Percentiles rank a stretch among this genome's conserved stretches.
phyloP scores from a whole-genome alignment of 2,113 vertebrate species.

The Clarias batrachus region DNA sequence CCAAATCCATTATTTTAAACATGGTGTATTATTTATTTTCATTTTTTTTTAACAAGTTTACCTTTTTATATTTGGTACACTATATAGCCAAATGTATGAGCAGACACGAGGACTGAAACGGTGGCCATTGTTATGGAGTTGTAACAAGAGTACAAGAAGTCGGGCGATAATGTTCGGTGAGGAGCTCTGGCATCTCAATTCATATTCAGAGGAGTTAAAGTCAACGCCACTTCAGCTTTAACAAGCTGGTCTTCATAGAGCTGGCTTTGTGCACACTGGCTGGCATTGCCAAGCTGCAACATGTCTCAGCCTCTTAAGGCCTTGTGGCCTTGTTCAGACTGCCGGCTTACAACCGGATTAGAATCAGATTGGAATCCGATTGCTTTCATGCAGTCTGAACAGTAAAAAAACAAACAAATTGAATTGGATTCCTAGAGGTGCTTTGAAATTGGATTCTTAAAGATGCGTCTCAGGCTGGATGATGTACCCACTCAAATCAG shows the following conservation, averaged over 20 bases:
- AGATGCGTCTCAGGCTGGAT: too few species aligned
- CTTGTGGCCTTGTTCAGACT: too few species aligned
- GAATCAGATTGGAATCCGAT: too few species aligned
- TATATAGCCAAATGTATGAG: not conserved
- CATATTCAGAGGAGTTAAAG: not conserved
- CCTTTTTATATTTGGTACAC: not conserved
- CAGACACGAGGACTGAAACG: not conserved
- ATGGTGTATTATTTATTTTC: not conserved
- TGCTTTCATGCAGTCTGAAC: too few species aligned
- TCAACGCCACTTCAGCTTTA: not conserved
- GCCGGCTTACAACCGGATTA: too few species aligned
- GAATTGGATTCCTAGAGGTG: too few species aligned
- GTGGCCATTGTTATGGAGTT: not conserved
- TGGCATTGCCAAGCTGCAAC: not conserved
- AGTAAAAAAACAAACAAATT: too few species aligned
- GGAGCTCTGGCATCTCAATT: not conserved
- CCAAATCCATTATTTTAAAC: not conserved
- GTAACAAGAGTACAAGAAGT: not conserved
- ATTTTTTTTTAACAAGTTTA: too few species aligned
- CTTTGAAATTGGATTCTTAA: too few species aligned
- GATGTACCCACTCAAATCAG: too few species aligned
- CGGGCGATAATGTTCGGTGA: not conserved
- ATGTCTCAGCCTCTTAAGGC: not conserved
- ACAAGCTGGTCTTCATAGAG: not conserved
- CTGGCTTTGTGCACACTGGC: not conserved